phyloP scores from a whole-genome alignment of 2,888 invertebrate species.

The Polydrusus pterygomalis region DNA sequence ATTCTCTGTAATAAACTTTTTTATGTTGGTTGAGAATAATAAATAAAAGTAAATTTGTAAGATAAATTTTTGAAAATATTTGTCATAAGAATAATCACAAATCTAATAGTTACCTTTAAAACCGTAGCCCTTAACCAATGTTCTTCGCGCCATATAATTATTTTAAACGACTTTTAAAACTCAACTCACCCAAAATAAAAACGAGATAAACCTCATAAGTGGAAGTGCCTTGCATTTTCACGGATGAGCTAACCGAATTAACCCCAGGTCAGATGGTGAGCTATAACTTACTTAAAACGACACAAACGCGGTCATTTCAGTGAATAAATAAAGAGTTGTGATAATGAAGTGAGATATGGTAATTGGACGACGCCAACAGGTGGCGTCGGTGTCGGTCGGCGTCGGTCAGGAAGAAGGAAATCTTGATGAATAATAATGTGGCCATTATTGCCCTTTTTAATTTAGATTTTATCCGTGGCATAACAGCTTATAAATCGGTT shows the following conservation, averaged over 20 bases:
- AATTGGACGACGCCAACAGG: conserved; percentile 57
- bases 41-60: too few species aligned
- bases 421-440: conserved; percentile 31
- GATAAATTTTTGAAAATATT: too few species aligned
- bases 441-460: conserved; percentile 21
- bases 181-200: too few species aligned
- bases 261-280: conserved; percentile 34
- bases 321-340: conserved; percentile 61
- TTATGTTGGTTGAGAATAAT: too few species aligned
- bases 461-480: conserved; percentile 19
- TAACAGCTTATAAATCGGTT: background rate
- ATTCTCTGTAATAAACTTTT: too few species aligned
- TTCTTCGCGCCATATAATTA: too few species aligned
- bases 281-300: conserved; percentile 60
- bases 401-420: conserved; percentile 7
- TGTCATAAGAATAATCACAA: too few species aligned
- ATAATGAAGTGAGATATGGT: conserved; percentile 63
- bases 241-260: conserved; percentile 3
- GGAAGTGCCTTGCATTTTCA: conserved; percentile 11
- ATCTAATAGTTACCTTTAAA: too few species aligned
- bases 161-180: too few species aligned
- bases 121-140: too few species aligned
- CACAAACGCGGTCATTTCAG: conserved; percentile 56
- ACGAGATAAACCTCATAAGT: background rate
- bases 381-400: conserved; percentile 25